Evolutionary conservation across 2,888 invertebrate species (phyloP).

Genomic region (Lagria hirta): DNA sequence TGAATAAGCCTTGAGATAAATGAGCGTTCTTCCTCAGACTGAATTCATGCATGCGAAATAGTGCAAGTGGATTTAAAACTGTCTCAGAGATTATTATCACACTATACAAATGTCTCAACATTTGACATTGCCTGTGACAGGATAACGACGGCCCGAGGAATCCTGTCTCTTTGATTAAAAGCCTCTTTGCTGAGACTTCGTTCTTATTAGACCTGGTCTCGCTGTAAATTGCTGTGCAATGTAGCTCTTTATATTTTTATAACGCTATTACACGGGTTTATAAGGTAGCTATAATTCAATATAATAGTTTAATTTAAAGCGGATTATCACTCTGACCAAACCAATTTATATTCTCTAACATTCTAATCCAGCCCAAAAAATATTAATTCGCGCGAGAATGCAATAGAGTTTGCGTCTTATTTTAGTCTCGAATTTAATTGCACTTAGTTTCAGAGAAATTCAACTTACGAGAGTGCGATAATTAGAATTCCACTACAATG

Average conservation of each 20-base stretch:
- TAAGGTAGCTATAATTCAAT: slow-evolving; percentile 24
- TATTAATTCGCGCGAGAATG: too few species aligned
- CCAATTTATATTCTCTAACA: slow-evolving; percentile 19
- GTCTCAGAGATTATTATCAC: slow-evolving; percentile 44
- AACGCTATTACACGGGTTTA: slow-evolving; percentile 15
- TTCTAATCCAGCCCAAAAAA: too few species aligned
- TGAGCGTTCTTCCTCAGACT: slow-evolving; percentile 36
- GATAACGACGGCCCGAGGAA: slow-evolving; percentile 31
- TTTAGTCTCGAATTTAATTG: too few species aligned
- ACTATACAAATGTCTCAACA: slow-evolving; percentile 42
- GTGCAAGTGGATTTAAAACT: slow-evolving; percentile 39
- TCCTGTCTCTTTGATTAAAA: slow-evolving; percentile 44
- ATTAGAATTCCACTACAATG: slow-evolving; percentile 20
- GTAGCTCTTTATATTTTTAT: slow-evolving; percentile 17
- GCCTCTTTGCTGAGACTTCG: slow-evolving; percentile 31
- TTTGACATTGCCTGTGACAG: slow-evolving; percentile 43
- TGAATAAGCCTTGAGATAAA: slow-evolving; percentile 33
- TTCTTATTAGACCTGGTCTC: slow-evolving; percentile 30
- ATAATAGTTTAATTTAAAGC: slow-evolving; percentile 31
- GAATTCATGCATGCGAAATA: slow-evolving; percentile 39
- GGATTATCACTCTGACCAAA: slow-evolving; percentile 22
- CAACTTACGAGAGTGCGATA: slow-evolving; percentile 13
- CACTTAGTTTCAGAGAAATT: too few species aligned
- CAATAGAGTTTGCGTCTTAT: too few species aligned
- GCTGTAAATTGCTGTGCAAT: slow-evolving; percentile 11